These are phyloP conservation scores for Sander lucioperca DNA, from an alignment of 2,113 vertebrate genomes.

Conservation along the genomic window DNA sequence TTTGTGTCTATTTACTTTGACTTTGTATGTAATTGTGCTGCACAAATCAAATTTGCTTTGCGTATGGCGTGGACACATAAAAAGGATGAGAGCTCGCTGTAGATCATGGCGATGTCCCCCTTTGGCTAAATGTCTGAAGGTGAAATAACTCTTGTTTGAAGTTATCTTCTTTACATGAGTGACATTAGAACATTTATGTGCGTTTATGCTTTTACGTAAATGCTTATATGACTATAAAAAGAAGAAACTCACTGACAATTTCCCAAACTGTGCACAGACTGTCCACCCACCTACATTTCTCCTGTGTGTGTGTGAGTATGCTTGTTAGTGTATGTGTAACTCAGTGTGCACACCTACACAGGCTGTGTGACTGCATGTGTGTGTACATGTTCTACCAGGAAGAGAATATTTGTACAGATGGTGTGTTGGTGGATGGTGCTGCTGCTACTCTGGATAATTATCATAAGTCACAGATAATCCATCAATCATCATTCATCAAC, in stretches of 20 bases:
- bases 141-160: not conserved
- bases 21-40: too few species aligned
- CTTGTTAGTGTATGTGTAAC: not conserved
- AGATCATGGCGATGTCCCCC: too few species aligned
- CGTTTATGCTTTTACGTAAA: not conserved
- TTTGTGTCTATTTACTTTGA: too few species aligned
- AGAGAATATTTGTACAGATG: constrained; percentile 67
- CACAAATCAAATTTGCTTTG: too few species aligned
- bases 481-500: constrained; percentile 36
- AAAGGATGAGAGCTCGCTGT: too few species aligned
- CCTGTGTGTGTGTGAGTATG: constrained; percentile 30
- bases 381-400: constrained; percentile 20
- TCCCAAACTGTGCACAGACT: constrained; percentile 21
- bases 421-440: constrained; percentile 62
- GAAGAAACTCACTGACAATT: not conserved
- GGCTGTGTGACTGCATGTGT: constrained; percentile 25
- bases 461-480: constrained; percentile 31
- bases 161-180: not conserved
- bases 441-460: constrained; percentile 40
- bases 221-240: not conserved
- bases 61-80: too few species aligned
- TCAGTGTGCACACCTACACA: constrained; percentile 48
- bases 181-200: not conserved
- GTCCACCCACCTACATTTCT: constrained; percentile 46
- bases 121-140: not conserved